phyloP scores from a whole-genome alignment of 1,140 invertebrate species.

The Melanaphis sacchari region DNA sequence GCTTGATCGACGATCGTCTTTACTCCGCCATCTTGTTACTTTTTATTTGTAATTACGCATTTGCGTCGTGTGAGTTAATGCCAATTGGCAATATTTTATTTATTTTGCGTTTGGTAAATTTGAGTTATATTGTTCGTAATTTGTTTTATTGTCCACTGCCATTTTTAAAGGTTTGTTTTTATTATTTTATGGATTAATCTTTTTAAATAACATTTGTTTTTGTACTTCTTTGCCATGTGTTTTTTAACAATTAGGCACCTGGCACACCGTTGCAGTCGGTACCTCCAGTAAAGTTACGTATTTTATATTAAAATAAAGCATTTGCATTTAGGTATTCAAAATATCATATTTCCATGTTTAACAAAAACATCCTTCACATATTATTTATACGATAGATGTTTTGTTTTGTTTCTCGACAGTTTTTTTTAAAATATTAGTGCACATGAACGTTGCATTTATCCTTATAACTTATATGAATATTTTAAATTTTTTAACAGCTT shows the following conservation, averaged over 20 bases:
- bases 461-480: neutral
- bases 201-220: neutral
- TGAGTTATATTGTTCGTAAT: slow-evolving; percentile 24
- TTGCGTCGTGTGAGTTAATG: neutral
- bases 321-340: neutral
- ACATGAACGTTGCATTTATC: neutral
- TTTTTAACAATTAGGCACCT: neutral
- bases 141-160: neutral
- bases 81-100: neutral
- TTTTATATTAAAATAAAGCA: neutral
- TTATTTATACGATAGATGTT: neutral
- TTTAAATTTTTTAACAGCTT: neutral
- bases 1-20: neutral
- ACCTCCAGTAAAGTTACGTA: neutral
- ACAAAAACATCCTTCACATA: neutral
- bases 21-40: slow-evolving; percentile 37
- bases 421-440: neutral
- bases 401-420: neutral
- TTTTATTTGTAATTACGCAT: neutral
- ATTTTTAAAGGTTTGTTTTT: slow-evolving; percentile 24
- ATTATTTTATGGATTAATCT: neutral
- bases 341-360: neutral
- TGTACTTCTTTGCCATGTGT: neutral
- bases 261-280: neutral
- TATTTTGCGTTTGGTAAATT: neutral